Percentiles rank a stretch among this genome's conserved stretches.
Evolutionary conservation across 2,888 invertebrate genomes (phyloP).

Genomic region (Neocrepidodera transversa): DNA sequence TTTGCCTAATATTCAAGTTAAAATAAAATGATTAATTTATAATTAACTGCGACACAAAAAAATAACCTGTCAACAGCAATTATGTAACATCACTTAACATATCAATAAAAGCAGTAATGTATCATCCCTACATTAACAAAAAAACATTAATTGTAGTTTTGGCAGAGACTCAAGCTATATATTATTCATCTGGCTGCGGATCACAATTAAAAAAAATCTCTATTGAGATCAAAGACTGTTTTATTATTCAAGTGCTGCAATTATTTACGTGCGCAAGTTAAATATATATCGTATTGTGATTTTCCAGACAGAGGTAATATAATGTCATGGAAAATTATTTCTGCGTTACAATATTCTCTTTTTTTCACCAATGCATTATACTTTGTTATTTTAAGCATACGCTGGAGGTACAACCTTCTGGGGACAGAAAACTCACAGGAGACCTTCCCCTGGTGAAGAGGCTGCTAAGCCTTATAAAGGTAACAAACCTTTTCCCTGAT

Average conservation of each 20-base stretch:
- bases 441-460: too few relatives aligned
- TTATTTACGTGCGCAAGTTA: slow-evolving; percentile 25
- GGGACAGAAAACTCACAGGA: too few relatives aligned
- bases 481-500: too few relatives aligned
- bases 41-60: too few relatives aligned
- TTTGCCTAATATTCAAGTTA: too few relatives aligned
- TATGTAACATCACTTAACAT: slow-evolving; percentile 12
- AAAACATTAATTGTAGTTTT: slow-evolving; percentile 39
- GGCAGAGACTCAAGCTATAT: slow-evolving; percentile 39
- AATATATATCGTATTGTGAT: not conserved
- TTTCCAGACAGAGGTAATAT: not conserved
- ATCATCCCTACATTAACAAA: slow-evolving; percentile 11
- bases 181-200: slow-evolving; percentile 33
- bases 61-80: slow-evolving; percentile 11
- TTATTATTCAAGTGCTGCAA: slow-evolving; percentile 28
- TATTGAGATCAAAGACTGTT: slow-evolving; percentile 37
- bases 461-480: too few relatives aligned
- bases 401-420: too few relatives aligned
- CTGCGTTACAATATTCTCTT: too few relatives aligned
- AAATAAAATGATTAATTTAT: too few relatives aligned
- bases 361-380: too few relatives aligned
- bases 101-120: slow-evolving; percentile 19
- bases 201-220: slow-evolving; percentile 37
- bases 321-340: not conserved
- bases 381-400: too few relatives aligned